phyloP scores from a whole-genome alignment of 2,888 invertebrate genomes.

The Agrotis exclamationis region DNA sequence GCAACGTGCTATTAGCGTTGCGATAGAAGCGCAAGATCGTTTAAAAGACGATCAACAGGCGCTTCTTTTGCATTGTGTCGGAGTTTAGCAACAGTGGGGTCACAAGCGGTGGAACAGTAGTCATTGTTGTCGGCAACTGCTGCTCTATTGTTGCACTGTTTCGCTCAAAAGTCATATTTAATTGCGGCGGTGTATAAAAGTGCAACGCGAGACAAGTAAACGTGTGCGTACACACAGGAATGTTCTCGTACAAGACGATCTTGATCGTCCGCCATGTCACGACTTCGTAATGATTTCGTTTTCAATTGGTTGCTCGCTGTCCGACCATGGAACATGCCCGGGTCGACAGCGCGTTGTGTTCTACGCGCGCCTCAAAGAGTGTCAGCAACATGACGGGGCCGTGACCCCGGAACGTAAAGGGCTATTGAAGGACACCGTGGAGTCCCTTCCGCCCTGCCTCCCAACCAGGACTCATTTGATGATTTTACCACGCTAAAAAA shows the following conservation, averaged over 20 bases:
- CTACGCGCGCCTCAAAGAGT: too few species aligned
- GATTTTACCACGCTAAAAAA: too few species aligned
- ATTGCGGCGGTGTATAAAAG: slow-evolving; percentile 76
- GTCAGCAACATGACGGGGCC: too few species aligned
- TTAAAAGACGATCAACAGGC: slow-evolving; percentile 89
- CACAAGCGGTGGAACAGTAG: slow-evolving; percentile 75
- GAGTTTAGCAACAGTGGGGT: slow-evolving; percentile 85
- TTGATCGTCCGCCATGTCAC: slow-evolving; percentile 75
- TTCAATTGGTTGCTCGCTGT: slow-evolving; percentile 63
- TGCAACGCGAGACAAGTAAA: slow-evolving; percentile 67
- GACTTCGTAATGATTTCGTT: slow-evolving; percentile 75
- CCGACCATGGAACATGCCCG: too few species aligned
- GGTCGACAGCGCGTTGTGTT: too few species aligned
- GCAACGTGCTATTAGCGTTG: slow-evolving; percentile 85
- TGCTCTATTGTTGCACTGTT: slow-evolving; percentile 81
- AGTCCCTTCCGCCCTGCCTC: too few species aligned
- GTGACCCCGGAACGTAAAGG: too few species aligned
- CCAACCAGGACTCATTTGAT: too few species aligned
- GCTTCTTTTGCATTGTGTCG: slow-evolving; percentile 84
- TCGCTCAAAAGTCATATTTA: slow-evolving; percentile 84
- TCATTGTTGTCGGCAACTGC: slow-evolving; percentile 82
- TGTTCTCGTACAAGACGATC: slow-evolving; percentile 75
- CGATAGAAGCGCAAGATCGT: slow-evolving; percentile 86
- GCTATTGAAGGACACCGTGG: too few species aligned
- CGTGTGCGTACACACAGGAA: slow-evolving; percentile 66